These are phyloP conservation scores for Centropyge bicolor DNA, from an alignment of 2,797 vertebrate genomes.

Conservation along the genomic window DNA sequence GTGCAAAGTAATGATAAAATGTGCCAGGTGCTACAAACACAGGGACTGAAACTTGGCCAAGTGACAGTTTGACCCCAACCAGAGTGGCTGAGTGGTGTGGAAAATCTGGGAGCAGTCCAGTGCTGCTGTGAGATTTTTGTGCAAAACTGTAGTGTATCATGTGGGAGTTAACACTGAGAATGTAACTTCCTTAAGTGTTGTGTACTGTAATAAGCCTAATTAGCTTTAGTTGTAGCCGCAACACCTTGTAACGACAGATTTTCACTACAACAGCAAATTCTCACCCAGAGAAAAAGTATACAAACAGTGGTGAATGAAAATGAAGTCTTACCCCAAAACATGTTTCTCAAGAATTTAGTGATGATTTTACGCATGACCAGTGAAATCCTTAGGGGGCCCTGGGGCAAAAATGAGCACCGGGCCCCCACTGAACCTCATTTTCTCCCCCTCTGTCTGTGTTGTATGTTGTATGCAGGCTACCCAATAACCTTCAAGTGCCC, in stretches of 20 bases:
- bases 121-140: not conserved
- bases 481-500: slow-evolving; percentile 4
- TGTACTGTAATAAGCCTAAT: not conserved
- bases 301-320: not conserved
- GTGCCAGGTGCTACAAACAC: slow-evolving; percentile 12
- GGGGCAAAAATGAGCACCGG: not conserved
- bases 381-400: not conserved
- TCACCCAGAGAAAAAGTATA: not conserved
- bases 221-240: not conserved
- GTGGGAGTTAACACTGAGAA: not conserved
- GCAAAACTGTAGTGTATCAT: not conserved
- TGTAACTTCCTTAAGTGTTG: not conserved
- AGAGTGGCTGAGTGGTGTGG: not conserved
- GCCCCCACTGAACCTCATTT: not conserved
- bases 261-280: not conserved
- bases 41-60: not conserved
- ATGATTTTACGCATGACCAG: not conserved
- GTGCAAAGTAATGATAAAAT: slow-evolving; percentile 19
- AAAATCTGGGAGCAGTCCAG: not conserved
- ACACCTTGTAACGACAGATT: not conserved
- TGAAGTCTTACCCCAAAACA: slow-evolving; percentile 1
- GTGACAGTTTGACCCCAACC: not conserved
- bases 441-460: not conserved
- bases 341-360: not conserved
- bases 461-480: not conserved